Evolutionary conservation across 2,113 vertebrate species (phyloP).

Genomic region (Erpornis zantholeuca): DNA sequence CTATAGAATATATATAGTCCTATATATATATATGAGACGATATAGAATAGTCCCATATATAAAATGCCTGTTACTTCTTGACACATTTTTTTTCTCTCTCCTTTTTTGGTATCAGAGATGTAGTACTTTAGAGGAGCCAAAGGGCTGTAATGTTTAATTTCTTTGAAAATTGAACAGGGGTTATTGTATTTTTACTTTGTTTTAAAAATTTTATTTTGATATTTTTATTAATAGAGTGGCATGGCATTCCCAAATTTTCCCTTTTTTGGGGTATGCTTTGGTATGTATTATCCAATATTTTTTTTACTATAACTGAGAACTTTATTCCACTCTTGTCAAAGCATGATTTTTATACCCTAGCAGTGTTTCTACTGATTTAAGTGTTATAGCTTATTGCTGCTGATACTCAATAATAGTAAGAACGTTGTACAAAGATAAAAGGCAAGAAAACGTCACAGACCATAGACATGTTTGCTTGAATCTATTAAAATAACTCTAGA

Average conservation of each 20-base stretch:
- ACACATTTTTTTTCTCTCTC: rapidly evolving
- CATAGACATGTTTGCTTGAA: neutral
- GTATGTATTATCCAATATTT: neutral
- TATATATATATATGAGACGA: no score
- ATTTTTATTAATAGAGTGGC: neutral
- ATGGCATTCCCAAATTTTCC: neutral
- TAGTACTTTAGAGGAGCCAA: neutral
- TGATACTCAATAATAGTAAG: neutral
- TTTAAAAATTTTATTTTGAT: neutral
- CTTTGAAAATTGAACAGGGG: neutral
- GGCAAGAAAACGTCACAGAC: neutral
- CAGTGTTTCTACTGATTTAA: neutral
- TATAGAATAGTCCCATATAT: neutral
- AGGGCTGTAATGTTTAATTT: neutral
- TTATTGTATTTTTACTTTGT: neutral
- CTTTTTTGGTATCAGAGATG: neutral
- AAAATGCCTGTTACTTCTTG: neutral
- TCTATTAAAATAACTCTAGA: neutral
- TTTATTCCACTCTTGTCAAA: neutral
- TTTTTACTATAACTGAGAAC: neutral
- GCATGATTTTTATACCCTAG: neutral
- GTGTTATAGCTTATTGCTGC: neutral
- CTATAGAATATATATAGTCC: no score
- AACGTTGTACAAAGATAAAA: neutral
- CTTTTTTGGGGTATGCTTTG: neutral